Conservation (phyloP, 2,888 invertebrate species). For the Plebejus argus region DNA sequence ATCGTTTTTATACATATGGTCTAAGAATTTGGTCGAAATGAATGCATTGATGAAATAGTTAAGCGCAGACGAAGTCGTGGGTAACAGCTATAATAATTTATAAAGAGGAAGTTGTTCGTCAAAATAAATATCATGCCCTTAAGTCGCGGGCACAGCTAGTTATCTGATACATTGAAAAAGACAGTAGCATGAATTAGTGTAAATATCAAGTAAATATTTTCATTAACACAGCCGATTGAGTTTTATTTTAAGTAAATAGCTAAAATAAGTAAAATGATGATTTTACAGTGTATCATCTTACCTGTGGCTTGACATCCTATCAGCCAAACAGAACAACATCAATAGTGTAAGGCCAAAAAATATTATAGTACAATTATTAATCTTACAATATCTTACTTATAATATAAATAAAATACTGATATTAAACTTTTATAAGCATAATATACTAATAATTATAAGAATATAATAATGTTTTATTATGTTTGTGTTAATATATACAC, state of each 20-base stretch:
- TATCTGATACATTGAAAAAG: background rate
- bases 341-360: conserved; percentile 51
- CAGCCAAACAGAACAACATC: conserved; percentile 72
- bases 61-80: too few species aligned
- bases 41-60: too few species aligned
- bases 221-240: background rate
- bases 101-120: too few species aligned
- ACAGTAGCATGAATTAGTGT: background rate
- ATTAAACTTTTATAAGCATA: background rate
- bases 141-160: too few species aligned
- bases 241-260: conserved; percentile 42
- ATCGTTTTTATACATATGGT: too few species aligned
- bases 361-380: background rate
- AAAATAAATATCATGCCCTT: too few species aligned
- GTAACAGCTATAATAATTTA: too few species aligned
- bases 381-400: background rate
- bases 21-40: too few species aligned
- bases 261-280: conserved; percentile 42
- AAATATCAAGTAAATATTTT: background rate
- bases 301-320: conserved; percentile 77
- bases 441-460: too few species aligned
- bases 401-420: background rate
- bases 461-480: too few species aligned
- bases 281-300: conserved; percentile 56
- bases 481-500: too few species aligned